Evolutionary conservation across 2,797 vertebrate species (phyloP).

Genomic region (Lagodon rhomboides): DNA sequence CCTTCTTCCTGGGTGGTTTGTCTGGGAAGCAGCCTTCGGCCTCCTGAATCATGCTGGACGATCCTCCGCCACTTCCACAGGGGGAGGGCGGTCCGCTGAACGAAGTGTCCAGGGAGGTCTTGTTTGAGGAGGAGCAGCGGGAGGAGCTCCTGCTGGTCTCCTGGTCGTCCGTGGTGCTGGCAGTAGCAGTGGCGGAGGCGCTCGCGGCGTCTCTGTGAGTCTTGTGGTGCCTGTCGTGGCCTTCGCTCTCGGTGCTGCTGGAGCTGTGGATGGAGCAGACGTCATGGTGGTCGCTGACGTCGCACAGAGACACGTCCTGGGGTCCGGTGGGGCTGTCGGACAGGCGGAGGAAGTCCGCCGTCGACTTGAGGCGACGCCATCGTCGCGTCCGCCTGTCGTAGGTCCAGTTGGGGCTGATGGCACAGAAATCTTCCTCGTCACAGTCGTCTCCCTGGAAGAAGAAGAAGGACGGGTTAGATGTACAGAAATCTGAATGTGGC

Average conservation of each 20-base stretch:
- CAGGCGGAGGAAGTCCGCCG: slow-evolving; percentile 51
- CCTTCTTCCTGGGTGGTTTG: slow-evolving; percentile 83
- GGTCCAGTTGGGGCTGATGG: slow-evolving; percentile 91
- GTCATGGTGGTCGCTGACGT: slow-evolving; percentile 80
- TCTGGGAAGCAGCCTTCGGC: slow-evolving; percentile 74
- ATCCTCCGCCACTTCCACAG: slow-evolving; percentile 59
- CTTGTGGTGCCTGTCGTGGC: slow-evolving; percentile 31
- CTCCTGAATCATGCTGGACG: slow-evolving; percentile 71
- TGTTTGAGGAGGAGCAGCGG: slow-evolving; percentile 82
- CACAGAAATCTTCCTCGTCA: slow-evolving; percentile 88
- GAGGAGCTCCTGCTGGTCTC: slow-evolving; percentile 84
- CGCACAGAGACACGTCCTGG: slow-evolving; percentile 57
- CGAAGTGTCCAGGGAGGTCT: slow-evolving; percentile 78
- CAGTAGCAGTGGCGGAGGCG: accelerated
- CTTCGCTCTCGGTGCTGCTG: slow-evolving; percentile 88
- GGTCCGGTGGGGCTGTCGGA: slow-evolving; percentile 57
- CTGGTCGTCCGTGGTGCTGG: slow-evolving; percentile 51
- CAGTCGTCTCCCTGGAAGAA: slow-evolving; percentile 83
- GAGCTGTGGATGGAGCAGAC: slow-evolving; percentile 86
- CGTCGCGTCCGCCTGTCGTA: slow-evolving; percentile 82
- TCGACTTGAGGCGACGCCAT: slow-evolving; percentile 85
- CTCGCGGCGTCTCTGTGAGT: slow-evolving; percentile 8
- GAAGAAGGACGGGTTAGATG: not conserved
- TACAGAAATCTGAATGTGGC: not conserved
- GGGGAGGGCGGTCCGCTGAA: slow-evolving; percentile 82